Evolutionary conservation across 2,113 vertebrate genomes (phyloP), one percentile per base, ranked within the genome.

Genomic region (Pygoscelis adeliae): DNA sequence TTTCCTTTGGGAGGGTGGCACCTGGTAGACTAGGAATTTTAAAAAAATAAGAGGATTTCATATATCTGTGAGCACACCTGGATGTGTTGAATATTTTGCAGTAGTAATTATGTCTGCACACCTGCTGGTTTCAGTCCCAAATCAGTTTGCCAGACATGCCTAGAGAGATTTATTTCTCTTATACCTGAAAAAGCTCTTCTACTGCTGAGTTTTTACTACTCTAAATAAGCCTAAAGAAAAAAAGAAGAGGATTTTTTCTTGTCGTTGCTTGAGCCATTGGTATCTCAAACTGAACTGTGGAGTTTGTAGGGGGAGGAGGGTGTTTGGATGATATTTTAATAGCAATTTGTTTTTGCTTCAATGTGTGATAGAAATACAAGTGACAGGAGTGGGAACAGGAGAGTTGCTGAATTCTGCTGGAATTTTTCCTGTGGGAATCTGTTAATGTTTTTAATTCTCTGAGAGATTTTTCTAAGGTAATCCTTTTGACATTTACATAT

Each of bases 401-500:
- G 96, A 88, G n/a, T 94, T 97, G 91, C 80, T 97, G 97, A 90
- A 96, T 97, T 96, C 96, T 96, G 84, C 62, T 89, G 96, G 96
- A 97, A 91, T 97, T 97, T 95, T 97, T 97, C 97, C 97, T 97
- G 89, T 97, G 97, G 97, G 97, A 98, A 95, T 97, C 84, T 94
- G 74, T 94, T 97, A 95, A 94, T 96, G 95, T 95, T 97, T 96
- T 93, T 92, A 96, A 94, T 87, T 95, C 94, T 93, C 91, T 56
- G 47, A 81, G 94, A 93, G 95, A 85, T 96, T 97, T 94, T 94
- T 82, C 79, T 56, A 94, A 97, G 95, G 95, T 97, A 96, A 95
- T 97, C 94, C 96, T 95, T 94, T 91, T 97, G 95, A 96, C 93
- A 90, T 97, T 94, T 92, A 83, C 92, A 81, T 97, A 89, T 95